A percentile compares a stretch with the other conserved stretches of the same genome.
Evolutionary conservation across 2,113 vertebrate genomes (phyloP).

Genomic region (Centrocercus urophasianus): DNA sequence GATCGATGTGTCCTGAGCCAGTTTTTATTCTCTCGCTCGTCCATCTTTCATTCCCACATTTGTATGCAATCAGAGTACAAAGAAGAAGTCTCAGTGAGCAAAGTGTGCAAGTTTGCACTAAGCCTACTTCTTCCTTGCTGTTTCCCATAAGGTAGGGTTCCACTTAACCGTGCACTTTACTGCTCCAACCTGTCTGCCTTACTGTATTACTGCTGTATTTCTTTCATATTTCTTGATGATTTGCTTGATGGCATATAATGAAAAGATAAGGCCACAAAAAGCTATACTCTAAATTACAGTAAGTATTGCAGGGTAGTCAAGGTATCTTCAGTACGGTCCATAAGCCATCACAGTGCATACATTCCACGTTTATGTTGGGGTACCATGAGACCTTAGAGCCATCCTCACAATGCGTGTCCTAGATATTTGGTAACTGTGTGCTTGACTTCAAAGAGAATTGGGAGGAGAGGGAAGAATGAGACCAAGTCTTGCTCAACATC

Average conservation of each 20-base stretch:
- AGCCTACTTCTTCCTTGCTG: not conserved
- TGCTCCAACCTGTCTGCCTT: not conserved
- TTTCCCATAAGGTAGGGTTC: not conserved
- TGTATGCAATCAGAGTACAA: not conserved
- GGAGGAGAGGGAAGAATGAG: not conserved
- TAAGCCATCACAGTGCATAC: not conserved
- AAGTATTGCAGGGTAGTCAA: not conserved
- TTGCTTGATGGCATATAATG: not conserved
- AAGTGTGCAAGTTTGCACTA: not conserved
- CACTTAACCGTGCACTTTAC: not conserved
- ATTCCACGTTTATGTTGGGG: not conserved
- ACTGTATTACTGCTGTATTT: not conserved
- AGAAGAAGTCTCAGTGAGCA: not conserved
- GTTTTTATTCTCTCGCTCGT: not conserved
- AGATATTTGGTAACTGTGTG: not conserved
- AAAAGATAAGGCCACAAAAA: not conserved
- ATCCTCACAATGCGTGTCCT: not conserved
- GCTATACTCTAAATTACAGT: not conserved
- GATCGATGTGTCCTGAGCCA: not conserved
- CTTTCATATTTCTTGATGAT: not conserved
- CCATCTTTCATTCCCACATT: constrained; percentile 15
- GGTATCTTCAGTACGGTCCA: not conserved
- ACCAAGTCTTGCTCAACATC: not conserved
- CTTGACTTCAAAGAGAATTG: not conserved
- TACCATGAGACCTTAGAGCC: not conserved